These are phyloP conservation scores for Oxygymnocypris stewartii DNA, from an alignment of 2,113 vertebrate genomes.

Conservation along the genomic window DNA sequence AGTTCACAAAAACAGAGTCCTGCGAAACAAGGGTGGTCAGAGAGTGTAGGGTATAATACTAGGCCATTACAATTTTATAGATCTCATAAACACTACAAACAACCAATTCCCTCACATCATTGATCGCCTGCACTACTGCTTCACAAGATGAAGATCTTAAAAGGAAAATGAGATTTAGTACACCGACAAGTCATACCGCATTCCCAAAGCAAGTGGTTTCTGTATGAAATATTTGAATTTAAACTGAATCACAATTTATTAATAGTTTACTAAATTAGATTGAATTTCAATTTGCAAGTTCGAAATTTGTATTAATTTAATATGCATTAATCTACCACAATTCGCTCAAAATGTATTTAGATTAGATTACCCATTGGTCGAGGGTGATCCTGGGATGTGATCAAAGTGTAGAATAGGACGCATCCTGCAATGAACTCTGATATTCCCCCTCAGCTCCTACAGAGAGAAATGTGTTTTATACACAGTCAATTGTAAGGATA, in stretches of 20 bases:
- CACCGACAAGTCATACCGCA: no score
- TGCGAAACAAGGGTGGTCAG: constrained; percentile 45
- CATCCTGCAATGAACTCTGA: constrained; percentile 75
- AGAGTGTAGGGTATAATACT: background rate
- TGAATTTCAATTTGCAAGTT: background rate
- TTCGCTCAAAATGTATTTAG: background rate
- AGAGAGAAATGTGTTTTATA: background rate
- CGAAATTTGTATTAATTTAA: background rate
- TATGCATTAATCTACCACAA: background rate
- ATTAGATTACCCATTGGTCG: constrained; percentile 57
- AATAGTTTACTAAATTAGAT: background rate
- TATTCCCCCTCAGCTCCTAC: constrained; percentile 76
- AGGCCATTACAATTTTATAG: background rate
- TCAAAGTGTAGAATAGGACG: constrained; percentile 71
- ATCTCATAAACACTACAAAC: constrained; percentile 1
- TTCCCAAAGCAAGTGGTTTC: no score
- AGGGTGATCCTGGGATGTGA: constrained; percentile 48
- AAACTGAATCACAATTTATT: no score
- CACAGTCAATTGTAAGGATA: background rate
- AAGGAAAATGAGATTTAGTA: constrained; percentile 28
- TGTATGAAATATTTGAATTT: no score
- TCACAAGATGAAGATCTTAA: constrained; percentile 65
- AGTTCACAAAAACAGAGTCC: constrained; percentile 73
- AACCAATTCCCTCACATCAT: constrained; percentile 66
- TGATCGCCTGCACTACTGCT: constrained; percentile 68